A percentile compares a stretch with the other conserved stretches of the same genome.
phyloP scores from a whole-genome alignment of 2,888 invertebrate species.

The Rhodophaea formosa region DNA sequence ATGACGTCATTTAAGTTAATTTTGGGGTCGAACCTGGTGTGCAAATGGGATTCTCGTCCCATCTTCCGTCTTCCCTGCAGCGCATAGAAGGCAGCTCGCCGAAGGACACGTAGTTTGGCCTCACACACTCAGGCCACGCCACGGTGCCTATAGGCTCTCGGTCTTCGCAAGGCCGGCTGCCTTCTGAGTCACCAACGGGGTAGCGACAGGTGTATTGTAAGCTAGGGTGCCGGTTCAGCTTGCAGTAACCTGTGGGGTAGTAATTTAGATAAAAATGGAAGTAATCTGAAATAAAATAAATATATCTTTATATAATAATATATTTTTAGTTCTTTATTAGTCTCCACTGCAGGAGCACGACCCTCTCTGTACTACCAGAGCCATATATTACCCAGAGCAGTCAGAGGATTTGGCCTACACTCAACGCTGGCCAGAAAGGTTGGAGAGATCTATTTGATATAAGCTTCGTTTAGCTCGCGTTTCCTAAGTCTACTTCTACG shows the following conservation, averaged over 20 bases:
- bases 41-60: conserved; percentile 37
- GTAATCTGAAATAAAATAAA: no score
- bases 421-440: no score
- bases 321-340: no score
- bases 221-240: conserved; percentile 10
- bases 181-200: conserved; percentile 17
- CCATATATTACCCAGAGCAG: no score
- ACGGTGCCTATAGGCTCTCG: conserved; percentile 35
- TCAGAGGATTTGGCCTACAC: no score
- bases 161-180: conserved; percentile 28
- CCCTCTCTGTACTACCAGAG: no score
- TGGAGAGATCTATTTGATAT: no score
- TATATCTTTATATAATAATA: no score
- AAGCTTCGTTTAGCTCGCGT: no score
- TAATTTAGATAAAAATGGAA: no score
- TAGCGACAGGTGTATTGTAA: conserved; percentile 16
- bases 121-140: conserved; percentile 32
- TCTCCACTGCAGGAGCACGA: no score
- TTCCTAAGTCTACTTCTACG: no score
- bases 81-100: conserved; percentile 30
- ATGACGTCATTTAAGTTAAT: conserved; percentile 35
- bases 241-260: neutral
- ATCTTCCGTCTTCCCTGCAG: conserved; percentile 36
- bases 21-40: conserved; percentile 37
- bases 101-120: conserved; percentile 36